Conservation (phyloP, 2,113 vertebrate genomes). For the Bungarus multicinctus region DNA sequence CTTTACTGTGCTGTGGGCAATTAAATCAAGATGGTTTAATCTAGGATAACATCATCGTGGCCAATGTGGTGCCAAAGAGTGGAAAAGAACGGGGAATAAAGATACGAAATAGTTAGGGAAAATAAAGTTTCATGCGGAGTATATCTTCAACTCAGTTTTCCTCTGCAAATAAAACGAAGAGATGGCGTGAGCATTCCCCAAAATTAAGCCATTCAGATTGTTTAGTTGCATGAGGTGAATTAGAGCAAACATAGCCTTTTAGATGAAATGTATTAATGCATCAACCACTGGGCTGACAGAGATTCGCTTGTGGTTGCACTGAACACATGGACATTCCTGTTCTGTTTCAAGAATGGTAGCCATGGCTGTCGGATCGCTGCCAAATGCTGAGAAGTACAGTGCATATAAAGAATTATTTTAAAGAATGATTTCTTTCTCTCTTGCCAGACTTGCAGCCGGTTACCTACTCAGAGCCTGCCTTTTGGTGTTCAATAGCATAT, state of each 20-base stretch:
- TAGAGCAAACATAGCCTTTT: not conserved
- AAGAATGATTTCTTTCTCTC: constrained; percentile 4
- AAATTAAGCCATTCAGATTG: not conserved
- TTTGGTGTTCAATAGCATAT: constrained; percentile 99
- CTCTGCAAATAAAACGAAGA: not conserved
- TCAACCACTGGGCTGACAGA: not conserved
- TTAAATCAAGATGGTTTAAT: not conserved
- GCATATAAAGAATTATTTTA: not conserved
- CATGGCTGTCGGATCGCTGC: not conserved
- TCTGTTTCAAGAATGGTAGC: too few relatives aligned
- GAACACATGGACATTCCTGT: not conserved
- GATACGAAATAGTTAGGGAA: not conserved
- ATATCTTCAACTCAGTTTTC: not conserved
- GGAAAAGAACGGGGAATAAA: not conserved
- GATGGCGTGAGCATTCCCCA: too few relatives aligned
- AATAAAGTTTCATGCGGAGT: not conserved
- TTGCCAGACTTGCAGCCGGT: constrained; percentile 91
- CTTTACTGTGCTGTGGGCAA: not conserved
- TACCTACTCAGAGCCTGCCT: constrained; percentile 95
- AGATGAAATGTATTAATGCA: not conserved
- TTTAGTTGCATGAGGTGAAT: not conserved
- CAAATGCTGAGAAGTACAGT: not conserved
- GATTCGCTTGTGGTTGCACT: not conserved
- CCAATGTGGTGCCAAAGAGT: not conserved
- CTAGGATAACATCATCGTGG: too few relatives aligned